These are phyloP conservation scores for Spicauda simplicius DNA, from an alignment of 2,888 invertebrate species.

Conservation along the genomic window DNA sequence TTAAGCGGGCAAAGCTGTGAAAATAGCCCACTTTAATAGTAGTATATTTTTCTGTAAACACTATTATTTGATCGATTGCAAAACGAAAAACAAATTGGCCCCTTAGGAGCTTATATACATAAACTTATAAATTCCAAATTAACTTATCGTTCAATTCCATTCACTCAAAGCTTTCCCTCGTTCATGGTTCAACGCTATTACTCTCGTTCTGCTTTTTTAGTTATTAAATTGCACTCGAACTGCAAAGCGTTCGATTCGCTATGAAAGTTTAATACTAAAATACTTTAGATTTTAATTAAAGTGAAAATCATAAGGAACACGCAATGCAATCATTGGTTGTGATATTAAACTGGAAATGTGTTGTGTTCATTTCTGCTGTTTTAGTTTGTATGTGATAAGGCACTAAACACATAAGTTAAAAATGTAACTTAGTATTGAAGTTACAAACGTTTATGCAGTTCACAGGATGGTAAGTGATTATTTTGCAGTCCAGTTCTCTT, in stretches of 20 bases:
- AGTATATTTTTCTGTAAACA: too few relatives aligned
- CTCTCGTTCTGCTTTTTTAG: slow-evolving; percentile 14
- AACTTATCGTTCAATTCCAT: neutral
- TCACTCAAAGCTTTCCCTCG: slow-evolving; percentile 10
- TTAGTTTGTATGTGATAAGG: too few relatives aligned
- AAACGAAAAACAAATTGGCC: too few relatives aligned
- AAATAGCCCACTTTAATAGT: too few relatives aligned
- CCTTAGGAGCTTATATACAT: neutral
- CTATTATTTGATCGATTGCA: too few relatives aligned
- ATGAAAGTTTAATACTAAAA: slow-evolving; percentile 8
- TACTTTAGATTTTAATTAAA: slow-evolving; percentile 14
- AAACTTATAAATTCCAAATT: neutral
- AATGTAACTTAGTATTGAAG: too few relatives aligned
- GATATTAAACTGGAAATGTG: neutral
- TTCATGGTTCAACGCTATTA: slow-evolving; percentile 13
- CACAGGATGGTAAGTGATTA: too few relatives aligned
- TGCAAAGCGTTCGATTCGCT: slow-evolving; percentile 14
- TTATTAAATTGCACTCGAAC: slow-evolving; percentile 22
- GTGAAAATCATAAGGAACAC: neutral
- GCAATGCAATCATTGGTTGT: neutral
- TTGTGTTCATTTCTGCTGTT: neutral
- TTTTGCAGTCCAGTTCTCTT: too few relatives aligned
- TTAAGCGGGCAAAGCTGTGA: too few relatives aligned
- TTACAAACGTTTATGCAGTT: too few relatives aligned
- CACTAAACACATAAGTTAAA: neutral